Conservation (phyloP, 2,113 vertebrate species). For the Mugil cephalus region DNA sequence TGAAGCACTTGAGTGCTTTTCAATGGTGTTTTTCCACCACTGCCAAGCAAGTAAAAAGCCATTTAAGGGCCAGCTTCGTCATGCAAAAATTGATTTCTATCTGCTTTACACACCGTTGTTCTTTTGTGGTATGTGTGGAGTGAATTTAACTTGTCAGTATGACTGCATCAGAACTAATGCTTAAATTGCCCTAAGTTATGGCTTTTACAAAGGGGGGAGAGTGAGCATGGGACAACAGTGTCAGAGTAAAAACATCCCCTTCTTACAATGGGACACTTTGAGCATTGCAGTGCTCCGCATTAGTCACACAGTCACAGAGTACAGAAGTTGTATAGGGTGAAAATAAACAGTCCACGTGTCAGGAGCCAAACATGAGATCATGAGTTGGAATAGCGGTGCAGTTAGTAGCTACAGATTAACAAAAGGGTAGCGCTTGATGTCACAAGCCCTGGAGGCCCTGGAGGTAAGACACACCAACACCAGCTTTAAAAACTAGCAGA, state of each 20-base stretch:
- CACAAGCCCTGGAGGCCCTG: slow-evolving; percentile 15
- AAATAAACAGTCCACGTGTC: slow-evolving; percentile 43
- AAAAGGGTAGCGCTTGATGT: slow-evolving; percentile 38
- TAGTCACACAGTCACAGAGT: slow-evolving; percentile 47
- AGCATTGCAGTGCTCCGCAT: slow-evolving; percentile 9
- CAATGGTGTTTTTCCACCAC: too few relatives aligned
- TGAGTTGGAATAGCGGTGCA: slow-evolving; percentile 45
- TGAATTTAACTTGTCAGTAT: slow-evolving; percentile 37
- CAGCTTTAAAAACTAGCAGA: background rate
- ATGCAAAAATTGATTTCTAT: too few relatives aligned
- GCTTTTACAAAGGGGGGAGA: background rate
- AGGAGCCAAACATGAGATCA: slow-evolving; percentile 50
- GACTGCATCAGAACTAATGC: slow-evolving; percentile 5
- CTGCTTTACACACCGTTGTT: slow-evolving; percentile 8
- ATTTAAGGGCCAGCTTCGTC: too few relatives aligned
- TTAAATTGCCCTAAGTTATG: too few relatives aligned
- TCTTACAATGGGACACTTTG: slow-evolving; percentile 43
- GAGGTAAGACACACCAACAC: slow-evolving; percentile 11
- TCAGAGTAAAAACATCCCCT: background rate
- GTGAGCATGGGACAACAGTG: background rate
- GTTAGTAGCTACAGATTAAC: slow-evolving; percentile 49
- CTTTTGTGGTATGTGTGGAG: background rate
- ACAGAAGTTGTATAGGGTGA: slow-evolving; percentile 29
- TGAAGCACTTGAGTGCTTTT: too few relatives aligned
- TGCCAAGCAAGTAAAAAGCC: too few relatives aligned